phyloP scores from a whole-genome alignment of 2,888 invertebrate species.

The Drosophila neotestacea region DNA sequence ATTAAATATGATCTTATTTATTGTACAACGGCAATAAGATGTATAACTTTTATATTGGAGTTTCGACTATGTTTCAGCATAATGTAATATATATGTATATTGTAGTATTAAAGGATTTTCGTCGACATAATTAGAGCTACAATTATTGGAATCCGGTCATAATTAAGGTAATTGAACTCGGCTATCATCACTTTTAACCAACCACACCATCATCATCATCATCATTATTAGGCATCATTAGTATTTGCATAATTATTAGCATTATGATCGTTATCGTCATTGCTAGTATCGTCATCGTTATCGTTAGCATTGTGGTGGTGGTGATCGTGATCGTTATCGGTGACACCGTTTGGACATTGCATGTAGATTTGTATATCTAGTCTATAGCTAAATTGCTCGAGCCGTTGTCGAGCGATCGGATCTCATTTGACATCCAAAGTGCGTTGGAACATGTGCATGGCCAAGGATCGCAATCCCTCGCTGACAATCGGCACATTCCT shows the following conservation, averaged over 20 bases:
- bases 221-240: not conserved
- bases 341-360: conserved; percentile 23
- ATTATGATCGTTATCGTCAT: conserved; percentile 1
- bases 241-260: no score
- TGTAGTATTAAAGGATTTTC: not conserved
- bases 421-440: conserved; percentile 82
- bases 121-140: conserved; percentile 6
- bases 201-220: no score
- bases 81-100: not conserved
- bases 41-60: conserved; percentile 3
- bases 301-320: conserved; percentile 3
- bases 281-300: not conserved
- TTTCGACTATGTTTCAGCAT: conserved; percentile 1
- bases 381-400: conserved; percentile 50
- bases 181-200: no score
- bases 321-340: not conserved
- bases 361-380: conserved; percentile 60
- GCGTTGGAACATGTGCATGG: conserved; percentile 83
- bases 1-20: conserved; percentile 8
- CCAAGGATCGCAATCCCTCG: conserved; percentile 79
- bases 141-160: conserved; percentile 20
- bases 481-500: conserved; percentile 75
- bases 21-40: conserved; percentile 17
- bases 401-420: conserved; percentile 33
- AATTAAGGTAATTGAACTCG: conserved; percentile 28